Conservation (phyloP, 1,140 invertebrate genomes). For the Pectinophora gossypiella region DNA sequence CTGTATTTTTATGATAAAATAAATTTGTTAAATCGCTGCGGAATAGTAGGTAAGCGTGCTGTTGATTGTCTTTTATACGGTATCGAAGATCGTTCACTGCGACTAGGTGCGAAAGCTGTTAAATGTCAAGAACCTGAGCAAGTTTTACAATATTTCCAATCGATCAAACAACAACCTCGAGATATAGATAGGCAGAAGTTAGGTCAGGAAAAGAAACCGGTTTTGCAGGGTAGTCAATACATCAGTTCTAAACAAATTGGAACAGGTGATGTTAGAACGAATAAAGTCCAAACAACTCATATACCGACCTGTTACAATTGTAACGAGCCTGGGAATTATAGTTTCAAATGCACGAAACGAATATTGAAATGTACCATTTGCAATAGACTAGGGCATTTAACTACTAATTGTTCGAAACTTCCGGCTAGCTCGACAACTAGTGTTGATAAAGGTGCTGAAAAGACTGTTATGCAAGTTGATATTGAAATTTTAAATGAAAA, state of each 20-base stretch:
- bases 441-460: background rate
- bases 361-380: background rate
- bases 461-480: background rate
- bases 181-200: background rate
- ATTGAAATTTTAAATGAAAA: background rate
- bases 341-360: conserved; percentile 13
- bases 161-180: conserved; percentile 9
- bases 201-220: background rate
- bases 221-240: background rate
- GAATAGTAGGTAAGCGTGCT: conserved; percentile 29
- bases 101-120: conserved; percentile 22
- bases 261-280: too few species aligned
- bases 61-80: conserved; percentile 32
- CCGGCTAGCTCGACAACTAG: background rate
- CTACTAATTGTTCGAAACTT: conserved; percentile 3
- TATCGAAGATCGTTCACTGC: conserved; percentile 22
- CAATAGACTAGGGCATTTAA: conserved; percentile 5
- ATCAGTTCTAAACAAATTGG: background rate
- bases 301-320: conserved; percentile 16
- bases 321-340: conserved; percentile 11
- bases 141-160: conserved; percentile 23
- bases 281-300: background rate
- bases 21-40: conserved; percentile 27
- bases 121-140: conserved; percentile 24
- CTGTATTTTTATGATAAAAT: conserved; percentile 35